These are phyloP conservation scores for Eremophila alpestris DNA, from an alignment of 2,797 vertebrate genomes.

Conservation along the genomic window DNA sequence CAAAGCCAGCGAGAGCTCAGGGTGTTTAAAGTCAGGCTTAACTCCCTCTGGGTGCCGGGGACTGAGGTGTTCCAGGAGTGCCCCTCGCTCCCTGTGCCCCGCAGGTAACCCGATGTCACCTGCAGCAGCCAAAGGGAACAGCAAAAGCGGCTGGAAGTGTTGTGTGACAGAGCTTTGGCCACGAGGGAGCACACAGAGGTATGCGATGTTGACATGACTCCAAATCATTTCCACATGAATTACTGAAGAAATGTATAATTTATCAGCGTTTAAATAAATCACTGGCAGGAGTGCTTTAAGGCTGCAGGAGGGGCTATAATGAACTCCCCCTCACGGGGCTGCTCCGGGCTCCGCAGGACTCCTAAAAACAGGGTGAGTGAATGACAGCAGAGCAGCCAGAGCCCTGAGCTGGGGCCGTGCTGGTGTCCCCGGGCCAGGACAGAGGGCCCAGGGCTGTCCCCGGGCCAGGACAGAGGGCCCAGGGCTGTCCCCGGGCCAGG, in stretches of 20 bases:
- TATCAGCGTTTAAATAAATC: conserved; percentile 84
- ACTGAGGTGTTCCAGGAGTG: background rate
- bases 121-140: conserved; percentile 26
- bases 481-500: too few species aligned
- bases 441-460: too few species aligned
- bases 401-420: background rate
- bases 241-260: conserved; percentile 86
- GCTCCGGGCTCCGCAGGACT: background rate
- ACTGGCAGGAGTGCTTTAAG: conserved; percentile 67
- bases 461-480: too few species aligned
- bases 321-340: background rate
- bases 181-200: conserved; percentile 59
- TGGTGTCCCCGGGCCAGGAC: background rate
- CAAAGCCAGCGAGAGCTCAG: background rate
- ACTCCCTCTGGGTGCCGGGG: background rate
- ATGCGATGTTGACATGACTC: conserved; percentile 75
- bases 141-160: conserved; percentile 28
- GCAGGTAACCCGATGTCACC: conserved; percentile 12
- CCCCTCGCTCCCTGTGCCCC: background rate
- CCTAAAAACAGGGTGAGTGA: background rate
- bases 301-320: conserved; percentile 40
- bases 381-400: background rate
- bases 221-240: conserved; percentile 86
- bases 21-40: rapidly evolving
- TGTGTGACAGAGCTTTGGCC: conserved; percentile 68